Percentiles rank a stretch among this genome's conserved stretches.
These are phyloP conservation scores for Sturnus vulgaris DNA, from an alignment of 2,113 vertebrate genomes.

Conservation along the genomic window DNA sequence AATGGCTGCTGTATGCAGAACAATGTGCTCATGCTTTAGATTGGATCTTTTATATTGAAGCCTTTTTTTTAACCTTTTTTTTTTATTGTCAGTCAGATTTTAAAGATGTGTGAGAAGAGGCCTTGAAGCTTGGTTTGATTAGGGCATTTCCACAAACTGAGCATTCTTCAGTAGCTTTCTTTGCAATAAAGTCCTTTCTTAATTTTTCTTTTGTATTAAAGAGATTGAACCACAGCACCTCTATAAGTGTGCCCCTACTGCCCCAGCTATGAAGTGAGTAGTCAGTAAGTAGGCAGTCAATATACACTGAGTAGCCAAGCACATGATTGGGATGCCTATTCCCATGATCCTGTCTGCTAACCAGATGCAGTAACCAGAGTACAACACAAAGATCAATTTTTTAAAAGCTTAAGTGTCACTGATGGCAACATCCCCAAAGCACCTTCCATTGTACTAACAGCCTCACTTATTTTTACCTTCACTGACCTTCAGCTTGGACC, in stretches of 20 bases:
- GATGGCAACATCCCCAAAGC: not conserved
- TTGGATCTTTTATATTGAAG: not conserved
- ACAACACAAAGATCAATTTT: not conserved
- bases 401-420: not conserved
- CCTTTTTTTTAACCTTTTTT: not conserved
- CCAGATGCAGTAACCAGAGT: not conserved
- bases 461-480: not conserved
- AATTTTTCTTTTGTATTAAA: not conserved
- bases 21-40: not conserved
- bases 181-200: not conserved
- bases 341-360: not conserved
- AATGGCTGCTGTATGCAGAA: not conserved
- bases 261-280: not conserved
- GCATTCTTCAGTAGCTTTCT: not conserved
- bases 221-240: not conserved
- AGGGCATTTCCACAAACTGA: not conserved
- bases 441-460: not conserved
- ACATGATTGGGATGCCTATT: not conserved
- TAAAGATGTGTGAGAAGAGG: not conserved
- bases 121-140: not conserved
- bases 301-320: not conserved
- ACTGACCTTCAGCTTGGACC: not conserved
- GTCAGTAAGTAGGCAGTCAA: not conserved
- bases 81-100: not conserved
- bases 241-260: not conserved